A percentile compares a stretch with the other conserved stretches of the same genome.
Conservation (phyloP, 1,140 invertebrate genomes). For the Forficula auricularia region DNA sequence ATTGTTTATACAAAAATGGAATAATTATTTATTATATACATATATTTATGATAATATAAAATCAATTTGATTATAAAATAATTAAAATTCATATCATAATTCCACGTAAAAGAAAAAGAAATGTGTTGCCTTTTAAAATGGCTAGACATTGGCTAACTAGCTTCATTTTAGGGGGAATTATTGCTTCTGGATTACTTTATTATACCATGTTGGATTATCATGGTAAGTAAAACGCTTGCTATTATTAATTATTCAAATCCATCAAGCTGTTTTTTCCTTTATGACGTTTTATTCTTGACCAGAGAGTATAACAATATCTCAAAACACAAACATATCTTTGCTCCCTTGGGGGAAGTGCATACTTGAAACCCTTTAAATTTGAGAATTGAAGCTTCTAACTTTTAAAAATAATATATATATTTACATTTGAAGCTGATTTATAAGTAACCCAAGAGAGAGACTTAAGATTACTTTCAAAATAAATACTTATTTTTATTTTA, state of each 20-base stretch:
- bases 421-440: not conserved
- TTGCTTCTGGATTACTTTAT: conserved; percentile 18
- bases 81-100: conserved; percentile 12
- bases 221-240: conserved; percentile 13
- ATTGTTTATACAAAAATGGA: no score
- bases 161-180: conserved; percentile 18
- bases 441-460: not conserved
- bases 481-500: no score
- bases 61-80: no score
- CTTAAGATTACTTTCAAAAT: no score
- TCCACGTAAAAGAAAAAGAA: conserved; percentile 16
- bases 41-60: no score
- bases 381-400: not conserved
- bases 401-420: not conserved
- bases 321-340: not conserved
- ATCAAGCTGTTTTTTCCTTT: not conserved
- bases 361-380: not conserved
- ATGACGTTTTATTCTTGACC: not conserved
- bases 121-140: conserved; percentile 17
- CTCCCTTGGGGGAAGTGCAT: not conserved
- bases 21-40: no score
- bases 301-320: not conserved
- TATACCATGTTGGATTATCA: conserved; percentile 15
- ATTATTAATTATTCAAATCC: no score
- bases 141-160: conserved; percentile 21